Base-by-base conservation (phyloP, 2,113 vertebrate genomes). In the Salvelinus alpinus region DNA sequence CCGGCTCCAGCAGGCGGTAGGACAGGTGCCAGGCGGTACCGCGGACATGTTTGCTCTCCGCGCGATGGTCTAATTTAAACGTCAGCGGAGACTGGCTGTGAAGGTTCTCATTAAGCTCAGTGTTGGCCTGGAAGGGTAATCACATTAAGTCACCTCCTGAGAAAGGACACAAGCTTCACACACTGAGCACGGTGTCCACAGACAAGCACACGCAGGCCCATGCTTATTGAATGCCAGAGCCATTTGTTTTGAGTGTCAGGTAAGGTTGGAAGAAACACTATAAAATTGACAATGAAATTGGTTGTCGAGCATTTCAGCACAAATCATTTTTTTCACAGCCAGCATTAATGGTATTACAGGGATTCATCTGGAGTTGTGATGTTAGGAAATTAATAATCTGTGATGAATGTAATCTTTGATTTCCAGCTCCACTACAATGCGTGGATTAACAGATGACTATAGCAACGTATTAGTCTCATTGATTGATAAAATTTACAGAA, bases 11-110 rank as follows among this genome's bases (percentile, higher is more conserved):
- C 18, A 94, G 91, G 54, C 85, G 84, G 73, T 96, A 95, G 2
- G 95, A 94, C 84, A 97, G 78, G 64, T 87, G 92, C 96, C 98
- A 98, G 59, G 94, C 91, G n/a, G 88, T 89, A 0, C 64, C 86
- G 20, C 93, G 90, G 20, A 97, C 79, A 75, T 90, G 91, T 86
- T 93, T 95, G 47, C 92, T 97, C 80, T 95, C 91, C 11, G n/a
- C 27, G 27, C 91, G 94, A 1, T 96, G 97, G 86, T 97, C 97
- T 75, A 95, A 94, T 90, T 95, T 97, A 89, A 98, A 99, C 62
- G 94, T 95, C 78, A 97, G 76, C 0, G 87, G 69, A 54, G 81
- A 89, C 78, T 91, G 86, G 71, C 71, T 88, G 82, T 86, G 80
- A 71, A 84, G 75, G 1, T 76, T 89, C 74, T 86, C 86, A 82